These are phyloP conservation scores for Ips typographus DNA, from an alignment of 1,140 invertebrate genomes.

Conservation along the genomic window DNA sequence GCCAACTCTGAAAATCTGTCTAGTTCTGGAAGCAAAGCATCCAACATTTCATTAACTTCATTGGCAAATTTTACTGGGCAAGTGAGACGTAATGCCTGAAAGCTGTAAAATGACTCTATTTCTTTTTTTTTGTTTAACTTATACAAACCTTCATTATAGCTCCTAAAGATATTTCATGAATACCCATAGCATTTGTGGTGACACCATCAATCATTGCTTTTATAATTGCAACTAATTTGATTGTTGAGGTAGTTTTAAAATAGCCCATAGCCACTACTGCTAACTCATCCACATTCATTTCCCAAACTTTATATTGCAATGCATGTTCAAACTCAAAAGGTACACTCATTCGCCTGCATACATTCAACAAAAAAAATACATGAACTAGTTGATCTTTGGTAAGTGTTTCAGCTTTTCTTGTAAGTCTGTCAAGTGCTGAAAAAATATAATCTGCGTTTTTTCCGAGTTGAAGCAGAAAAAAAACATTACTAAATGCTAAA, in stretches of 20 bases:
- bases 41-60: slow-evolving; percentile 36
- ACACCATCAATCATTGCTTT: slow-evolving; percentile 52
- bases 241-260: slow-evolving; percentile 61
- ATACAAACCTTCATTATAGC: slow-evolving; percentile 58
- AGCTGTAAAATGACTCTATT: slow-evolving; percentile 5
- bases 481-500: slow-evolving; percentile 56
- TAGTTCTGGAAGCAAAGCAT: slow-evolving; percentile 47
- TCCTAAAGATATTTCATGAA: slow-evolving; percentile 56
- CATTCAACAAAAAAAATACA: slow-evolving; percentile 58
- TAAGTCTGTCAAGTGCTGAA: slow-evolving; percentile 53
- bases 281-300: slow-evolving; percentile 58
- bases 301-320: slow-evolving; percentile 51
- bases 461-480: slow-evolving; percentile 53
- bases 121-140: not conserved
- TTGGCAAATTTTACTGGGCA: slow-evolving; percentile 20
- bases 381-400: slow-evolving; percentile 57
- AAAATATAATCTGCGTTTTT: slow-evolving; percentile 53
- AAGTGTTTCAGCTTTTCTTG: slow-evolving; percentile 53
- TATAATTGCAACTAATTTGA: slow-evolving; percentile 54
- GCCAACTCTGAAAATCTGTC: slow-evolving; percentile 51
- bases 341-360: slow-evolving; percentile 50
- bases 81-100: slow-evolving; percentile 39
- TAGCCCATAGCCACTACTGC: slow-evolving; percentile 61
- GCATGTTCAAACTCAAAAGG: slow-evolving; percentile 59
- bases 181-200: slow-evolving; percentile 45